Evolutionary conservation across 2,888 invertebrate species (phyloP), one percentile per base, ranked within the genome.

Genomic region (Anoplius nigerrimus): DNA sequence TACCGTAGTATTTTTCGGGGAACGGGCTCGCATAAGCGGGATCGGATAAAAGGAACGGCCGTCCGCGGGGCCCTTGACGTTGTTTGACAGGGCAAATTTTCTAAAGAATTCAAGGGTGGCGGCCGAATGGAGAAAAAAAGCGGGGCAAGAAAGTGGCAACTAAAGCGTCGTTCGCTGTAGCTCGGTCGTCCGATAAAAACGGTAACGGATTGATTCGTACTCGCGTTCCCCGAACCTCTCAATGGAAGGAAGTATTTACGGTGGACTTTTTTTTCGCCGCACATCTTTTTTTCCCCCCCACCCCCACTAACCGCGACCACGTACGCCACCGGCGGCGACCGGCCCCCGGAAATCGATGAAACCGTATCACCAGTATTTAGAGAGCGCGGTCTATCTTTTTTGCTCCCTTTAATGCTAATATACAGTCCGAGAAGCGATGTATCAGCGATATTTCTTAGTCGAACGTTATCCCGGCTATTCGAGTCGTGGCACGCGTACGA

Each of bases 401-500:
- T 60, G 56, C 54, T 67, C 24, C 48, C 51, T 59, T 55, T 75
- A 75, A 78, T 78, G 66, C 72, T 53, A 61, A 78, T 48, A 66
- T 74, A 74, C 68, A 62, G 62, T 65, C 51, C 54, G 45, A 20
- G 24, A 2, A 56, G 67, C 48, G 52, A 78, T 75, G 69, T 75
- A 69, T 74, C 75, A 75, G 20, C 24, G 69, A 72, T 75, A 74
- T 70, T 70, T 67, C 66, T 51, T 57, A 68, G 57, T 64, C 66
- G 66, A 73, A 76, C 72, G 64, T 81, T 80, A 82, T 82, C 80
- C 80, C 73, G 71, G 72, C 78, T 78, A 80, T 78, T 75, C 74
- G 74, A 80, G 78, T 80, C 81, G 58, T 68, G 75, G 78, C 82
- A 81, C 82, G 82, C 79, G 69, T 78, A 75, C 66, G 67, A 70